Evolutionary conservation across 2,888 invertebrate genomes (phyloP).

Genomic region (Harpagoxenus sublaevis): DNA sequence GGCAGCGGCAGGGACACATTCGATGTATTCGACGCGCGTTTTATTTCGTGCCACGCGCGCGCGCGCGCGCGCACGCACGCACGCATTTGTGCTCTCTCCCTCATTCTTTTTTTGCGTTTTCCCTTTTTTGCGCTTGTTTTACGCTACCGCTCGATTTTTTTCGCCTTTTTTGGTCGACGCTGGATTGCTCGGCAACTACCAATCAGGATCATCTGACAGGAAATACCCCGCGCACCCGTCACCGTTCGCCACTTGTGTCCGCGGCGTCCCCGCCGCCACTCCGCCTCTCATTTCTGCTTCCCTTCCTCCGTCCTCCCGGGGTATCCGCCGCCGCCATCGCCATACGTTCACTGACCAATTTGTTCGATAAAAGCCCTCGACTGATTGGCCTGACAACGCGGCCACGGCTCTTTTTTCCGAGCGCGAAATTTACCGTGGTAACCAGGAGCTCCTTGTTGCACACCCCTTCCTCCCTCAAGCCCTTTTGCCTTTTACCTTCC

Average conservation of each 20-base stretch:
- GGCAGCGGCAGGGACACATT: conserved; percentile 18
- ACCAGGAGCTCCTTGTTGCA: conserved; percentile 53
- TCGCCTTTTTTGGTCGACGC: conserved; percentile 76
- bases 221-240: conserved; percentile 76
- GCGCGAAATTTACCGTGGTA: conserved; percentile 79
- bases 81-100: not conserved
- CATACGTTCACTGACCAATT: conserved; percentile 83
- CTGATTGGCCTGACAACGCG: conserved; percentile 84
- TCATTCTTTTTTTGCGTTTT: conserved; percentile 56
- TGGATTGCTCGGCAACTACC: conserved; percentile 85
- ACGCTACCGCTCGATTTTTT: conserved; percentile 72
- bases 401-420: conserved; percentile 79
- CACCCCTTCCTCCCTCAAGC: conserved; percentile 13
- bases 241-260: conserved; percentile 63
- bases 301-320: conserved; percentile 55
- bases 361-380: conserved; percentile 84
- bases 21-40: conserved; percentile 65
- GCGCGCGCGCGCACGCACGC: conserved; percentile 59
- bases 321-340: conserved; percentile 59
- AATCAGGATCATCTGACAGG: conserved; percentile 86
- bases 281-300: conserved; percentile 55
- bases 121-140: conserved; percentile 74
- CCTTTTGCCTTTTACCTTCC: conserved; percentile 38
- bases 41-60: conserved; percentile 75
- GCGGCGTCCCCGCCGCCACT: conserved; percentile 52